A percentile compares a stretch with the other conserved stretches of the same genome.
These are phyloP conservation scores for Sebastes minor DNA, from an alignment of 2,797 vertebrate species.

Conservation along the genomic window DNA sequence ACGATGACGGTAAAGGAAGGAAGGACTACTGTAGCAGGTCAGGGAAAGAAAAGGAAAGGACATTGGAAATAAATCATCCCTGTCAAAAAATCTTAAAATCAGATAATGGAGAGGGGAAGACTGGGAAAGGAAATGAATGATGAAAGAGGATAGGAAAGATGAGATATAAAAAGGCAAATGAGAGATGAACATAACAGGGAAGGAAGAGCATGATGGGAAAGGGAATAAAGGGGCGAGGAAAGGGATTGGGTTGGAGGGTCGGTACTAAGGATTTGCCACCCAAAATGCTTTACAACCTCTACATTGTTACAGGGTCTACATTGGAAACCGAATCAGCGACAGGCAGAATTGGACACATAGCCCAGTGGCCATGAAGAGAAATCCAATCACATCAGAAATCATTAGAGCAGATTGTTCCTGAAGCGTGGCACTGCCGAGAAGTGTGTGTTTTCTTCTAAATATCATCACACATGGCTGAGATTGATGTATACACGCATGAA, in stretches of 20 bases:
- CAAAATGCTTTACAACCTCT: constrained; percentile 6
- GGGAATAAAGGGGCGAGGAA: neutral
- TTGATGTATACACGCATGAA: constrained; percentile 17
- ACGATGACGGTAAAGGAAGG: neutral
- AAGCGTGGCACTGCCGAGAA: constrained; percentile 8
- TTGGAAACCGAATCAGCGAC: constrained; percentile 47
- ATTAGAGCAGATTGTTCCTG: constrained; percentile 62
- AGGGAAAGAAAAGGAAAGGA: neutral
- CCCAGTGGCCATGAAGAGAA: constrained; percentile 61
- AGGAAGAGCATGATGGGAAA: neutral
- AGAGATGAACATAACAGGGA: neutral
- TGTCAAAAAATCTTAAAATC: neutral
- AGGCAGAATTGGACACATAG: constrained; percentile 48
- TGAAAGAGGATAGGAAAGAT: neutral
- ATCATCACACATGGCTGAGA: constrained; percentile 19
- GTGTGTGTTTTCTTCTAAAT: constrained; percentile 18
- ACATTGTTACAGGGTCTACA: constrained; percentile 29
- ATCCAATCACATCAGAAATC: constrained; percentile 67
- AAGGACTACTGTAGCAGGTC: neutral
- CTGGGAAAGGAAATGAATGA: neutral
- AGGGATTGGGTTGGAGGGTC: neutral
- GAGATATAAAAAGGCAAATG: neutral
- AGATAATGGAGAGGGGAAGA: neutral
- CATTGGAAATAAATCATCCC: neutral
- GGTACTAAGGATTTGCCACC: neutral